Base-by-base conservation (phyloP, 2,888 invertebrate genomes). In the Drosophila heteroneura region DNA sequence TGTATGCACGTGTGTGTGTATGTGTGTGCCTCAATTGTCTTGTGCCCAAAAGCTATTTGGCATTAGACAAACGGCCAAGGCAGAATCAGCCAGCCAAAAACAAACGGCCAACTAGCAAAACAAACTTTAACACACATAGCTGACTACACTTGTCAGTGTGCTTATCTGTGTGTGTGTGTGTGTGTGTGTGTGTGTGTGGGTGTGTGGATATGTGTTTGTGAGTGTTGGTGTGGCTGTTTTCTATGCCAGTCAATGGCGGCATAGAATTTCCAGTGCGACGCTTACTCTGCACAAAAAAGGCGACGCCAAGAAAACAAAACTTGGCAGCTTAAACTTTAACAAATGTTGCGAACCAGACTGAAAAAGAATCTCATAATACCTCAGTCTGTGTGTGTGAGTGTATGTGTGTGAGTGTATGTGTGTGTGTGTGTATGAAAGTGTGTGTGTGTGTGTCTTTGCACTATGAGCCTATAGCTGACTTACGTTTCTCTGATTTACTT, bases 1-100 rank as follows among this genome's bases (percentile, higher is more conserved):
- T 64, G 41, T 30, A 5, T 41, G 5, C 2, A 2, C 1, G 12
- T 51, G 28, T 51, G 28, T 70, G 44, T 64, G 26, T 60, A 30
- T 56, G 56, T 44, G 71, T 54, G 69, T 74, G 79, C 79, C 79
- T 79, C 85, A 79, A 83, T 81, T 86, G 83, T 89, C 81, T 85
- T 81, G 59, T 75, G 69, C 76, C 89, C 85, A 37, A 76, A 77
- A 84, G 87, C 85, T 70, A 78, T 84, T 85, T 81, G 81, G 73
- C 60, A 75, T 74, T 81, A 74, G 81, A 57, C 71, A 77, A 80
- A 65, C 69, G 71, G 70, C 78, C 81, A 71, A 78, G 74, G 66
- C 78, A 71, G 51, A 80, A 39, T 67, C 78, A 80, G 57, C 65
- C 74, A 76, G 74, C 70, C 82, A 78, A 81, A 81, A 74, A 76